Evolutionary conservation across 2,797 vertebrate genomes (phyloP).

Genomic region (Mormyrops boulengeri): DNA sequence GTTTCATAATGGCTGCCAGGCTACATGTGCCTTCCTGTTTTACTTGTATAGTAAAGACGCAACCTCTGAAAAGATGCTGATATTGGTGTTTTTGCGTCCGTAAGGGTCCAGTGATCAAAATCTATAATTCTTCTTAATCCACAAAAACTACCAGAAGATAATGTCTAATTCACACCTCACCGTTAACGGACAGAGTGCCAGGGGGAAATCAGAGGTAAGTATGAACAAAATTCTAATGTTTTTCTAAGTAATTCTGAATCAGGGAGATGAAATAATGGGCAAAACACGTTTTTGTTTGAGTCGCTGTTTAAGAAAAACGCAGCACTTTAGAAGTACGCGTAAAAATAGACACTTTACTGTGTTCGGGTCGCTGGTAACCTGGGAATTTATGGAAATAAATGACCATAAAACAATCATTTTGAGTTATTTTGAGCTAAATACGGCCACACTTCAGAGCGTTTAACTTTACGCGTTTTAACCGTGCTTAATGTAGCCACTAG

Average conservation of each 20-base stretch:
- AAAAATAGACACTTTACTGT: background rate
- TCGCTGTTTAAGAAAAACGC: background rate
- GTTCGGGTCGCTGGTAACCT: background rate
- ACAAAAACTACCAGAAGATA: too few species aligned
- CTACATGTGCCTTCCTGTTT: too few species aligned
- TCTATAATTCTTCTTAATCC: too few species aligned
- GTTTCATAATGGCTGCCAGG: too few species aligned
- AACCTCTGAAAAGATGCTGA: too few species aligned
- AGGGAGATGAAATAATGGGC: background rate
- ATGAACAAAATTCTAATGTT: background rate
- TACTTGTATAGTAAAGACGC: too few species aligned
- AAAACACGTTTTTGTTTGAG: background rate
- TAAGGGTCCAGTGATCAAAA: too few species aligned
- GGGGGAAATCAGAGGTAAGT: background rate
- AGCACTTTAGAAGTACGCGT: background rate
- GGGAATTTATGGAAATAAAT: background rate
- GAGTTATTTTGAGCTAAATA: background rate
- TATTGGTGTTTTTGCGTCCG: too few species aligned
- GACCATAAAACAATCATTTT: background rate
- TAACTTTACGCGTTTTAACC: background rate
- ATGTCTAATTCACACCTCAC: too few species aligned
- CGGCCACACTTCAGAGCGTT: background rate
- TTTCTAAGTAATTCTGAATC: background rate
- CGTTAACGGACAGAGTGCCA: too few species aligned
- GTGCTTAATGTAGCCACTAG: background rate